Base-by-base conservation (phyloP, 2,888 invertebrate genomes). In the Mystacides longicornis region DNA sequence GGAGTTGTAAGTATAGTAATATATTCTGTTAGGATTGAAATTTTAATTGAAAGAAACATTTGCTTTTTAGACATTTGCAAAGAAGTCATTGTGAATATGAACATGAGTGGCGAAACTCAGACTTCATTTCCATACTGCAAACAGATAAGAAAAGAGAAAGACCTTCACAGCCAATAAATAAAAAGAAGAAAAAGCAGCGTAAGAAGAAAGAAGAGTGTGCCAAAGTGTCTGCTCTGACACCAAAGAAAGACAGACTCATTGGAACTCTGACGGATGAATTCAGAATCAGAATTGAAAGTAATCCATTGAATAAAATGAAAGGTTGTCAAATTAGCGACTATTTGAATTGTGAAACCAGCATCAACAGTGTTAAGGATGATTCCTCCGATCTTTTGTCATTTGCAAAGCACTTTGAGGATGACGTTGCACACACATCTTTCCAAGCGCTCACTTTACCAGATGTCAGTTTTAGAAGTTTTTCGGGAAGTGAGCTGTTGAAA, bases 1-100 rank as follows among this genome's bases (percentile, higher is more conserved):
- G 27, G 11, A 27, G 27, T 7, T n/a, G n/a, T n/a, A n/a, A n/a
- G n/a, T n/a, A n/a, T n/a, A n/a, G n/a, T n/a, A n/a, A n/a, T n/a
- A n/a, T n/a, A n/a, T n/a, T n/a, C n/a, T n/a, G n/a, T n/a, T n/a
- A n/a, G n/a, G n/a, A n/a, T n/a, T n/a, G n/a, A n/a, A n/a, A n/a
- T n/a, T n/a, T n/a, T n/a, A n/a, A n/a, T n/a, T n/a, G n/a, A n/a
- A n/a, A n/a, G n/a, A n/a, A n/a, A n/a, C 31, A 31, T 31, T 7
- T 20, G 18, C 14, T 57, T 51, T 54, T 11, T 48, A 63, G 70
- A 20, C 73, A 73, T 62, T 62, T 71, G 18, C 65, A 64, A 46
- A 64, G 60, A 33, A 62, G 61, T 18, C 73, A 73, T 62, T 63
- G 66, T 2, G 63, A 64, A 31, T 52, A 55, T 11, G 57, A 58